Evolutionary conservation across 2,888 invertebrate species (phyloP), one percentile per base, ranked within the genome.

Genomic region (Caenorhabditis wallacei): DNA sequence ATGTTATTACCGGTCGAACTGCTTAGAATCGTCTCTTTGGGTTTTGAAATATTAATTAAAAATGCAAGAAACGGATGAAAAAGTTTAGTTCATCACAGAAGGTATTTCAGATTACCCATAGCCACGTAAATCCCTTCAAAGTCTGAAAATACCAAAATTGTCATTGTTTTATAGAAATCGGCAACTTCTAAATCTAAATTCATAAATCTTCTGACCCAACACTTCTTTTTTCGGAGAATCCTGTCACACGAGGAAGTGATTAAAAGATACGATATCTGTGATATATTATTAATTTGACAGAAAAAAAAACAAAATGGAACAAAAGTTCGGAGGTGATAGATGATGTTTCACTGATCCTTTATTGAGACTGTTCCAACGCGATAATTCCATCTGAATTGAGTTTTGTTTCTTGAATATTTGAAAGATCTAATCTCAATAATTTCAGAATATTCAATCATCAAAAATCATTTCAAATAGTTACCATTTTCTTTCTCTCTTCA

Each of bases 181-280:
- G 11, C 13, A 43, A 2, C 18, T 4, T 18, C 13, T 5, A 13
- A 35, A 35, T 10, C 7, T 3, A 48, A 48, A 48, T 18, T 18
- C 46, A 48, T 48, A 48, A 48, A 48, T 48, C 46, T 18, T 18
- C 30, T 3, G 8, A 5, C n/a, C n/a, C 3, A 48, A n/a, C 18
- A 18, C n/a, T 48, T 13, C 13, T 48, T 48, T 48, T 48, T 48
- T 48, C 46, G 48, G 35, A 51, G 48, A 64, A 46, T 64, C 64
- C 35, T 51, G 48, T 64, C 26, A 11, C n/a, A 64, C 10, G 35
- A 30, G 64, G 64, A 64, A 64, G 64, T 64, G 64, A 64, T 48
- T 48, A 22, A 7, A 30, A 48, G 46, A 63, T 61, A 43, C n/a
- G 46, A 63, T 64, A 48, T 48, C 48, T 30, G 11, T 26, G 7